Conservation (phyloP, 2,113 vertebrate species). For the Lagopus leucura region DNA sequence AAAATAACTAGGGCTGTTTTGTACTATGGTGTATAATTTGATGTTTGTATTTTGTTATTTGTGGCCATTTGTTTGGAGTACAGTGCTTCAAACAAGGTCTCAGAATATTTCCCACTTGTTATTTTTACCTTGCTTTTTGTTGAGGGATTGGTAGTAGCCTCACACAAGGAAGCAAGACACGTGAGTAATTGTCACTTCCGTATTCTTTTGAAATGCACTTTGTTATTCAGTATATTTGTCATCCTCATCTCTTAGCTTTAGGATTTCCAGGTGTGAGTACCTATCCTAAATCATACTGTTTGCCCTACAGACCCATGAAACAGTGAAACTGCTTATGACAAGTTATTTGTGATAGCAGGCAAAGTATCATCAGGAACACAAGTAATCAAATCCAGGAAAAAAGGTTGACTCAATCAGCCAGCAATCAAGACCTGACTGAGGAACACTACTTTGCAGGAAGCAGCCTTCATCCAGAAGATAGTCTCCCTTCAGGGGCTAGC, state of each 20-base stretch:
- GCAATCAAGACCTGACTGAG: too few species aligned
- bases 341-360: too few species aligned
- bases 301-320: too few species aligned
- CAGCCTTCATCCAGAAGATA: too few species aligned
- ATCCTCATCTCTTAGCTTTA: background rate
- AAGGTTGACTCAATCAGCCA: too few species aligned
- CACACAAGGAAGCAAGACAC: background rate
- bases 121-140: background rate
- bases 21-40: background rate
- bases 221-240: constrained; percentile 17
- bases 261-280: background rate
- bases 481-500: too few species aligned
- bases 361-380: too few species aligned
- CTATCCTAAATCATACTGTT: background rate
- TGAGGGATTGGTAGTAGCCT: background rate
- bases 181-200: background rate
- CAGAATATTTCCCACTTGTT: background rate
- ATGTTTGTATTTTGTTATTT: background rate
- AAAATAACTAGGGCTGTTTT: background rate
- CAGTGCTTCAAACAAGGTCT: background rate
- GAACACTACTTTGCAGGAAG: too few species aligned
- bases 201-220: constrained; percentile 24
- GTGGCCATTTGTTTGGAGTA: background rate
- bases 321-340: too few species aligned
- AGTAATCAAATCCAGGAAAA: too few species aligned